Evolutionary conservation across 1,140 invertebrate species (phyloP).

Genomic region (Zaprionus taronus): DNA sequence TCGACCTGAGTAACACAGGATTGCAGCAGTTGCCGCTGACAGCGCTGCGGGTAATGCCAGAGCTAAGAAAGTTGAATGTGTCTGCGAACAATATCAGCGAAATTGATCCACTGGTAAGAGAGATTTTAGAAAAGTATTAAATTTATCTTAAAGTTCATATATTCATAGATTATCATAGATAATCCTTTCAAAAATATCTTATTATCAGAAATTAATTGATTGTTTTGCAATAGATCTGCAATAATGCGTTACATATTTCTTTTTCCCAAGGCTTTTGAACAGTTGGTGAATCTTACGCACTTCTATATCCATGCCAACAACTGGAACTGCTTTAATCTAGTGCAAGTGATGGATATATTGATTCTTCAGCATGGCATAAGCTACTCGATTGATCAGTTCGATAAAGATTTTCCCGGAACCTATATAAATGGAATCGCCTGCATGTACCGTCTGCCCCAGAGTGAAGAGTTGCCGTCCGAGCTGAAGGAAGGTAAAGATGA

Average conservation of each 20-base stretch:
- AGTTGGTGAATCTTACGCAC: slow-evolving; percentile 61
- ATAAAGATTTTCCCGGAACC: slow-evolving; percentile 66
- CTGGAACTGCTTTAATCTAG: slow-evolving; percentile 76
- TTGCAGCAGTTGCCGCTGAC: slow-evolving; percentile 52
- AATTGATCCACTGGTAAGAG: slow-evolving; percentile 47
- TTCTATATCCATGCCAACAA: slow-evolving; percentile 72
- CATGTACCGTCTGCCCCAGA: slow-evolving; percentile 69
- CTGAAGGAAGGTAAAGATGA: background rate
- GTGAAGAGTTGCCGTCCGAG: slow-evolving; percentile 34
- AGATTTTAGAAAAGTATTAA: no score
- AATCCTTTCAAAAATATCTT: no score
- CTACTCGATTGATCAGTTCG: slow-evolving; percentile 52
- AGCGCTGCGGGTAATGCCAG: slow-evolving; percentile 50
- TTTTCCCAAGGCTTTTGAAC: slow-evolving; percentile 31
- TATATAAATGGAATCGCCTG: slow-evolving; percentile 74
- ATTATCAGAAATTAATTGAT: background rate
- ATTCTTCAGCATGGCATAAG: slow-evolving; percentile 60
- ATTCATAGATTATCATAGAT: no score
- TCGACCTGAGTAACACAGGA: slow-evolving; percentile 73
- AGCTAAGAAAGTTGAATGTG: slow-evolving; percentile 64
- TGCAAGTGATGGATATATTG: slow-evolving; percentile 62
- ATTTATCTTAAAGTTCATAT: no score
- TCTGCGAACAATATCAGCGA: slow-evolving; percentile 68
- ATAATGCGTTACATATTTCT: background rate
- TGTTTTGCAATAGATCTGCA: background rate